Conservation (phyloP, 2,113 vertebrate genomes). For the Phalacrocorax pelagicus region DNA sequence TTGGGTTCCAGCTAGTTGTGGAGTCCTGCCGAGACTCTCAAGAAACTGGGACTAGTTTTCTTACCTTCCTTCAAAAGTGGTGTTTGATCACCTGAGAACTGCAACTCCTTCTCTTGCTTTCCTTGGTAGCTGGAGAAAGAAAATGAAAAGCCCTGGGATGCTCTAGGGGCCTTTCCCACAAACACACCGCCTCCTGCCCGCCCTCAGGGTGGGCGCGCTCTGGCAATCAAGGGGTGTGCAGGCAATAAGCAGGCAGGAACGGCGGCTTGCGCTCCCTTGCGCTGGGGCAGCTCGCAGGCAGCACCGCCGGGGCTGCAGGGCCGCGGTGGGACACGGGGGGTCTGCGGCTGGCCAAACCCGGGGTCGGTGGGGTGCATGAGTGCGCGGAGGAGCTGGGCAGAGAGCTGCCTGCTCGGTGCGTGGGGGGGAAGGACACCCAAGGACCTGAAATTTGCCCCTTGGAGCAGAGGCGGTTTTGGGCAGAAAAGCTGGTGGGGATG, state of each 20-base stretch:
- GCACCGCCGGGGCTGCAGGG: background rate
- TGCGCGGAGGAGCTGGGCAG: fast-evolving
- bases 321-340: background rate
- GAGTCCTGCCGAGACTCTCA: fast-evolving
- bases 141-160: fast-evolving
- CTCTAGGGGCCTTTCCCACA: background rate
- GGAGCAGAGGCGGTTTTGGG: background rate
- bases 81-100: fast-evolving
- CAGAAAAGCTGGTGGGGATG: background rate
- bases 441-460: fast-evolving
- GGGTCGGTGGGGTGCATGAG: fast-evolving
- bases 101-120: background rate
- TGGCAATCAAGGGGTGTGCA: fast-evolving
- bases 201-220: fast-evolving
- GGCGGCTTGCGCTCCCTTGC: background rate
- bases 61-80: fast-evolving
- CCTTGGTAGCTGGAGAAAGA: background rate
- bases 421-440: fast-evolving
- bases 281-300: background rate
- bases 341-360: background rate
- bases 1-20: background rate
- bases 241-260: fast-evolving
- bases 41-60: fast-evolving
- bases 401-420: fast-evolving
- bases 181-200: fast-evolving